Percentiles rank a stretch among this genome's conserved stretches.
phyloP scores from a whole-genome alignment of 1,140 invertebrate genomes.

The Ips typographus region DNA sequence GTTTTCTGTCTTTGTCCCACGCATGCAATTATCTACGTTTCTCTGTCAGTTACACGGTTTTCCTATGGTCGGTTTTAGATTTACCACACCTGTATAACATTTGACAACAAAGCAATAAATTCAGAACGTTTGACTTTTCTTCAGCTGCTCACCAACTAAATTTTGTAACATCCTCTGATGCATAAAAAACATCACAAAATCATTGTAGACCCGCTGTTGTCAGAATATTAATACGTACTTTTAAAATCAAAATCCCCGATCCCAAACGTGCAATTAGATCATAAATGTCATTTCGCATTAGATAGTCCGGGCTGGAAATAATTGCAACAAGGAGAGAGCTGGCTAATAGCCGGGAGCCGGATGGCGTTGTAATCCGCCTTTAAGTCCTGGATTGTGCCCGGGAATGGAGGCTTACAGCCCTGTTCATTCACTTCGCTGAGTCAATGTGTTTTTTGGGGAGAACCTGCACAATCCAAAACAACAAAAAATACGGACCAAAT shows the following conservation, averaged over 20 bases:
- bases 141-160: too few relatives aligned
- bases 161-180: too few relatives aligned
- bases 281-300: constrained; percentile 35
- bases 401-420: constrained; percentile 21
- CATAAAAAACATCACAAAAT: too few relatives aligned
- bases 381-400: constrained; percentile 34
- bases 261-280: constrained; percentile 15
- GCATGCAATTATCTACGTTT: too few relatives aligned
- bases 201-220: too few relatives aligned
- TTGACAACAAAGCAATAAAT: too few relatives aligned
- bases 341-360: constrained; percentile 32
- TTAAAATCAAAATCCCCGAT: constrained; percentile 3
- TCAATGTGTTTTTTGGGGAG: constrained; percentile 17
- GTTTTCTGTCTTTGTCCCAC: too few relatives aligned
- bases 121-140: too few relatives aligned
- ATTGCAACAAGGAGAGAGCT: constrained; percentile 22
- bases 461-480: neutral
- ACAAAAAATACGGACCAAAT: constrained; percentile 1
- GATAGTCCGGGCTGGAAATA: constrained; percentile 21
- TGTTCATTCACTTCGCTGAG: constrained; percentile 24
- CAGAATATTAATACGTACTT: too few relatives aligned
- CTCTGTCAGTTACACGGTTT: too few relatives aligned
- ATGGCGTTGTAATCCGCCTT: constrained; percentile 23
- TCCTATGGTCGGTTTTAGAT: too few relatives aligned
- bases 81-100: too few relatives aligned